A percentile compares a stretch with the other conserved stretches of the same genome.
Evolutionary conservation across 2,797 vertebrate genomes (phyloP).

Genomic region (Rhabdomys pumilio): DNA sequence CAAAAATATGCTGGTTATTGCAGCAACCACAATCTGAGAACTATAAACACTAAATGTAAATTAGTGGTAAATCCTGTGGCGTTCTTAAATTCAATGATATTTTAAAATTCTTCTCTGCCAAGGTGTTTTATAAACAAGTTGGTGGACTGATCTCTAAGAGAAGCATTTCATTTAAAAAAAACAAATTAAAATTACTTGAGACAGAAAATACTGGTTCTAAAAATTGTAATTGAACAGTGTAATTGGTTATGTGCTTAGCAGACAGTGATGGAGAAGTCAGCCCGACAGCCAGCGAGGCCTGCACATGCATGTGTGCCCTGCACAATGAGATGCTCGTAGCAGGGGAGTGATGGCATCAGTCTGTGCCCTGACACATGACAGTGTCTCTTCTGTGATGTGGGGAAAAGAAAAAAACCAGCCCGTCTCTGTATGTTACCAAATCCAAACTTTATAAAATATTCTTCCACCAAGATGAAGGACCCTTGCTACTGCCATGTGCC

Average conservation of each 20-base stretch:
- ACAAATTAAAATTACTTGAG: conserved; percentile 74
- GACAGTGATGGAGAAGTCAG: conserved; percentile 51
- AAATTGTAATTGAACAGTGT: conserved; percentile 73
- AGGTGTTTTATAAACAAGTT: conserved; percentile 85
- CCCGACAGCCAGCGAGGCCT: neutral
- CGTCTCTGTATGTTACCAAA: conserved; percentile 22
- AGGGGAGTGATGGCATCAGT: neutral
- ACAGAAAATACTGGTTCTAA: conserved; percentile 80
- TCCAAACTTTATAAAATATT: neutral
- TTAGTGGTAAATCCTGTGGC: conserved; percentile 84
- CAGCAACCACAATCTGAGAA: conserved; percentile 83
- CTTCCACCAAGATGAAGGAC: conserved; percentile 12
- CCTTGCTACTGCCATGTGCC: neutral
- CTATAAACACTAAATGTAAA: conserved; percentile 86
- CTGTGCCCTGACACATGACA: conserved; percentile 2
- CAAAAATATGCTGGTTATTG: conserved; percentile 86
- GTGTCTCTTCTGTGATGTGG: conserved; percentile 5
- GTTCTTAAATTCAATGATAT: conserved; percentile 80
- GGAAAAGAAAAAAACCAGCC: neutral
- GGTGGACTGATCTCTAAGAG: conserved; percentile 73
- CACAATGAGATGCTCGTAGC: neutral
- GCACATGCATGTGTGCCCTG: neutral
- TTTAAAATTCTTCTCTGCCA: conserved; percentile 83
- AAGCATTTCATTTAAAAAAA: conserved; percentile 73
- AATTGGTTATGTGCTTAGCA: conserved; percentile 57